phyloP scores from a whole-genome alignment of 2,113 vertebrate species.

The Python bivittatus region DNA sequence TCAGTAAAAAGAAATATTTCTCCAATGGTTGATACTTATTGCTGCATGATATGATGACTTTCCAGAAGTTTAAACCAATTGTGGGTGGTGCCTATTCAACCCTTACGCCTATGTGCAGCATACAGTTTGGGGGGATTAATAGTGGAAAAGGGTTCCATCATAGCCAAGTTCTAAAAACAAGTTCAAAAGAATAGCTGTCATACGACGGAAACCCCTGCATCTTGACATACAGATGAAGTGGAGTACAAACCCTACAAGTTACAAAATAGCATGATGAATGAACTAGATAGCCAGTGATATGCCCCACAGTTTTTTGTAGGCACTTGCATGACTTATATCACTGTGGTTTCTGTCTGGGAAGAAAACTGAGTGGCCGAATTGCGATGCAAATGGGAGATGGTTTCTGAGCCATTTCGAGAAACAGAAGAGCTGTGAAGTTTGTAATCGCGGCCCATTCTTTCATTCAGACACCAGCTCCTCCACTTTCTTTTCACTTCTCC shows the following conservation, averaged over 20 bases:
- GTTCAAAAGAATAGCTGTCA: conserved; percentile 12
- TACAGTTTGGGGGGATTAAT: background rate
- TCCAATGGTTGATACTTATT: background rate
- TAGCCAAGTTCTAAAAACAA: background rate
- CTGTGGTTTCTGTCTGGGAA: conserved; percentile 87
- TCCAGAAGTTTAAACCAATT: background rate
- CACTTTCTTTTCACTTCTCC: conserved; percentile 86
- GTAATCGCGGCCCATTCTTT: conserved; percentile 73
- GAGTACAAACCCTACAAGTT: conserved; percentile 49
- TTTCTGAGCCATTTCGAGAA: conserved; percentile 79
- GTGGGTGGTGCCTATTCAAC: background rate
- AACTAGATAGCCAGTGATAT: conserved; percentile 30
- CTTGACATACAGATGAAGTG: conserved; percentile 45
- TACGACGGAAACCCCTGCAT: conserved; percentile 33
- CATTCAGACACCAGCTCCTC: conserved; percentile 76
- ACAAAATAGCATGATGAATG: conserved; percentile 52
- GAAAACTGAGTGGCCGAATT: conserved; percentile 84
- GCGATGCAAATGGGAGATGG: conserved; percentile 68
- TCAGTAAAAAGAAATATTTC: background rate
- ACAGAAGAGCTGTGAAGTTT: conserved; percentile 72
- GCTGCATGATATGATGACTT: background rate
- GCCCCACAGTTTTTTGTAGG: conserved; percentile 33
- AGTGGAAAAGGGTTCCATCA: background rate
- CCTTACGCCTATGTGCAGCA: background rate
- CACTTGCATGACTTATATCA: conserved; percentile 74